Percentiles rank a stretch among this genome's conserved stretches.
Evolutionary conservation across 1,140 invertebrate species (phyloP).

Genomic region (Leptonema lineaticorne): DNA sequence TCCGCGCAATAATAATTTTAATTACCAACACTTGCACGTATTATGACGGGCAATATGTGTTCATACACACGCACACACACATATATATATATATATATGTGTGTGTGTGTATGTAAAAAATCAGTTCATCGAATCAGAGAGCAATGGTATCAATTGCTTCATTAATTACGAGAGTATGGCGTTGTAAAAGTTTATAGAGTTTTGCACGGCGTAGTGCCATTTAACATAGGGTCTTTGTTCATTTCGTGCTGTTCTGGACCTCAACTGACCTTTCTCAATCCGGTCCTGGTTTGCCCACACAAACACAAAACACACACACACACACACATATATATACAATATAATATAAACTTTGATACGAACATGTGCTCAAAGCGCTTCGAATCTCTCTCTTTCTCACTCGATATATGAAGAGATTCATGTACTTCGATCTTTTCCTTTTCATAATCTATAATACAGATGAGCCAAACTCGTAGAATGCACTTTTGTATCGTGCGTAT

Average conservation of each 20-base stretch:
- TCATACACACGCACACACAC: no score
- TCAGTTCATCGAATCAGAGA: not conserved
- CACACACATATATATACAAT: not conserved
- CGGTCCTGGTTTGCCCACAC: slow-evolving; percentile 29
- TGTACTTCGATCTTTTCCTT: not conserved
- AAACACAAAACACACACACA: not conserved
- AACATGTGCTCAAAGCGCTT: no score
- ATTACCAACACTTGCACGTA: no score
- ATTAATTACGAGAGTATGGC: not conserved
- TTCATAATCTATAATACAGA: not conserved
- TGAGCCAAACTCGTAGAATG: not conserved
- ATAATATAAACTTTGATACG: not conserved
- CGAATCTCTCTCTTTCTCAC: not conserved
- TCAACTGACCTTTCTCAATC: slow-evolving; percentile 38
- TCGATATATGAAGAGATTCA: not conserved
- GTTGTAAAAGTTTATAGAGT: slow-evolving; percentile 7
- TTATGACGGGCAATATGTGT: no score
- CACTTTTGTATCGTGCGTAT: not conserved
- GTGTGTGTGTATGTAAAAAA: no score
- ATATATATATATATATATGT: no score
- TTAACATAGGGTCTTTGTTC: slow-evolving; percentile 16
- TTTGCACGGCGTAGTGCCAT: slow-evolving; percentile 2
- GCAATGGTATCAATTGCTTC: not conserved
- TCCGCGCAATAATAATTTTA: no score
- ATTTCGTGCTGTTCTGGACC: slow-evolving; percentile 30